These are phyloP conservation scores for Antitype chi DNA, from an alignment of 2,888 invertebrate species.

Conservation along the genomic window DNA sequence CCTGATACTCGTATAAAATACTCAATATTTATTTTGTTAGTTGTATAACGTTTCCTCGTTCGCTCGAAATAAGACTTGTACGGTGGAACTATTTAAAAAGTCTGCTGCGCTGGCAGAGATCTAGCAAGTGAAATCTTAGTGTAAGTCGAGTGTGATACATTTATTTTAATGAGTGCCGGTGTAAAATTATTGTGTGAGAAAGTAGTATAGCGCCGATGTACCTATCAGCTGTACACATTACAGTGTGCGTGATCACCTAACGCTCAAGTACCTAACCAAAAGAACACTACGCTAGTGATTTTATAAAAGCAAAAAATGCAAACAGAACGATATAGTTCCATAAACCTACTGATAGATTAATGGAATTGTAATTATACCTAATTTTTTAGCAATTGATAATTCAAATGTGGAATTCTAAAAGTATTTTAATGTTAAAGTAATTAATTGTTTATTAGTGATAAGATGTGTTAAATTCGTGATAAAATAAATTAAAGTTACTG, in stretches of 20 bases:
- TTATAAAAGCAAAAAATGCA: constrained; percentile 61
- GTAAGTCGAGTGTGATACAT: constrained; percentile 64
- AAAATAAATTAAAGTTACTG: constrained; percentile 80
- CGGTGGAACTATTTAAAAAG: constrained; percentile 48
- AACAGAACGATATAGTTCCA: constrained; percentile 72
- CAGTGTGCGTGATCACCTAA: constrained; percentile 69
- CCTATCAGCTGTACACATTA: constrained; percentile 73
- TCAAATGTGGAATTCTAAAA: constrained; percentile 83
- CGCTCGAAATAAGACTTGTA: constrained; percentile 69
- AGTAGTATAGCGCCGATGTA: constrained; percentile 74
- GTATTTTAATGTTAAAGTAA: constrained; percentile 83
- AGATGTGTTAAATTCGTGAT: constrained; percentile 87
- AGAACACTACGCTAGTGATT: constrained; percentile 66
- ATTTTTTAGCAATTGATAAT: constrained; percentile 78
- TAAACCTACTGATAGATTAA: constrained; percentile 76
- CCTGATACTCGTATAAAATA: constrained; percentile 72
- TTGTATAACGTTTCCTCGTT: constrained; percentile 71
- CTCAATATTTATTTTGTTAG: constrained; percentile 66
- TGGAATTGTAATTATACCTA: constrained; percentile 74
- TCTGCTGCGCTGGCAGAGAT: constrained; percentile 54
- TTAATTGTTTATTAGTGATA: constrained; percentile 84
- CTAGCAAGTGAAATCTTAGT: constrained; percentile 45
- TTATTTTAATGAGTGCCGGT: constrained; percentile 70
- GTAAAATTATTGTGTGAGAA: constrained; percentile 70
- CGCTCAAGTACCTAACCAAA: constrained; percentile 74